These are phyloP conservation scores for Periparus ater DNA, from an alignment of 2,797 vertebrate genomes.

Conservation along the genomic window DNA sequence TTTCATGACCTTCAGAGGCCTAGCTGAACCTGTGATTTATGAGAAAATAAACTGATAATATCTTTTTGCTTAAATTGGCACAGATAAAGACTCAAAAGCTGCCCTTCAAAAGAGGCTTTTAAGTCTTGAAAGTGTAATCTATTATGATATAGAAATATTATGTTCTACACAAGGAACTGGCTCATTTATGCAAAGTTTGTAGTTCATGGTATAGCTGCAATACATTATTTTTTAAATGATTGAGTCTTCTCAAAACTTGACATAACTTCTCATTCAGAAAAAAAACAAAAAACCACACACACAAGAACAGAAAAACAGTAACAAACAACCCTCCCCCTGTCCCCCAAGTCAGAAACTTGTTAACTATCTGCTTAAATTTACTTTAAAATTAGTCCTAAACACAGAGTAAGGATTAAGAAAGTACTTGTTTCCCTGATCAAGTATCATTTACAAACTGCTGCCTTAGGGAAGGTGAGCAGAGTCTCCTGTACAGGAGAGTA, in stretches of 20 bases:
- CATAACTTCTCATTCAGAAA: neutral
- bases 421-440: neutral
- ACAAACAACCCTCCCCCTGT: rapidly evolving
- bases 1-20: neutral
- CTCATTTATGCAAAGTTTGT: neutral
- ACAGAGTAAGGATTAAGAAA: neutral
- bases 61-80: neutral
- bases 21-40: neutral
- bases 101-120: neutral
- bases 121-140: neutral
- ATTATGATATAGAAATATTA: neutral
- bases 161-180: neutral
- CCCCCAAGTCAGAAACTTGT: neutral
- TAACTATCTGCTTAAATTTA: neutral
- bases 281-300: neutral
- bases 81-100: neutral
- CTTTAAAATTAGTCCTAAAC: neutral
- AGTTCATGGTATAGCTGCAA: neutral
- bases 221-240: neutral
- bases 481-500: neutral
- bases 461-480: neutral
- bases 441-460: neutral
- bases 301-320: neutral
- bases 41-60: neutral
- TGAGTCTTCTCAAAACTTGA: neutral